A percentile compares a stretch with the other conserved stretches of the same genome.
Evolutionary conservation across 1,140 invertebrate genomes (phyloP).

Genomic region (Oryctes rhinoceros): DNA sequence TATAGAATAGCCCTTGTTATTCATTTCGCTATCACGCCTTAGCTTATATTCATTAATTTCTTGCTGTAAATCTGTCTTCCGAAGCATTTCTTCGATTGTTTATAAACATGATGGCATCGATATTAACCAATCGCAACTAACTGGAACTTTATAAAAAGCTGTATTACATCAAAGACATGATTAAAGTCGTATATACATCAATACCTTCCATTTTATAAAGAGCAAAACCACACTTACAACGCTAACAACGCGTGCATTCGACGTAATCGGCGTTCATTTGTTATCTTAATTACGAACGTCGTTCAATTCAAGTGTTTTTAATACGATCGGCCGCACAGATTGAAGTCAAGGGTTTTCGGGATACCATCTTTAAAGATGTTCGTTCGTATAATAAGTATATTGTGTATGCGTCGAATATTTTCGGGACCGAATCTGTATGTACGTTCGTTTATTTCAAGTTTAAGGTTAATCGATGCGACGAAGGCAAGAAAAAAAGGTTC

Average conservation of each 20-base stretch:
- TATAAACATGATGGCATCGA: not conserved
- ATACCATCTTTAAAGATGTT: too few relatives aligned
- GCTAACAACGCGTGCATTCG: not conserved
- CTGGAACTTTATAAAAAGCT: not conserved
- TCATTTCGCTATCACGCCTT: too few relatives aligned
- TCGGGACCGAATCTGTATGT: too few relatives aligned
- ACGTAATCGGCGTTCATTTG: not conserved
- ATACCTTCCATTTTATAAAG: too few relatives aligned
- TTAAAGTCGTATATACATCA: too few relatives aligned
- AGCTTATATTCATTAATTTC: too few relatives aligned
- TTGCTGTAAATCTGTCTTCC: too few relatives aligned
- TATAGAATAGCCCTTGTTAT: too few relatives aligned
- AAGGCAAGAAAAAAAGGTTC: not conserved
- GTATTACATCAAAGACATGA: too few relatives aligned
- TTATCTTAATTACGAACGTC: slow-evolving; percentile 11
- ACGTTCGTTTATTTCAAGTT: not conserved
- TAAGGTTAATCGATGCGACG: not conserved
- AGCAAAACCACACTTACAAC: not conserved
- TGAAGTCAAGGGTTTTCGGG: not conserved
- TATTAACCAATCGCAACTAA: not conserved
- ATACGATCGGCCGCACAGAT: not conserved
- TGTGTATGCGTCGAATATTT: too few relatives aligned
- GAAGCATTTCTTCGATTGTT: not conserved
- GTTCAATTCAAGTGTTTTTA: slow-evolving; percentile 15
- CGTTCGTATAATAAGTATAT: too few relatives aligned